Base-by-base conservation (phyloP, 2,888 invertebrate species). In the Gibbula magus region DNA sequence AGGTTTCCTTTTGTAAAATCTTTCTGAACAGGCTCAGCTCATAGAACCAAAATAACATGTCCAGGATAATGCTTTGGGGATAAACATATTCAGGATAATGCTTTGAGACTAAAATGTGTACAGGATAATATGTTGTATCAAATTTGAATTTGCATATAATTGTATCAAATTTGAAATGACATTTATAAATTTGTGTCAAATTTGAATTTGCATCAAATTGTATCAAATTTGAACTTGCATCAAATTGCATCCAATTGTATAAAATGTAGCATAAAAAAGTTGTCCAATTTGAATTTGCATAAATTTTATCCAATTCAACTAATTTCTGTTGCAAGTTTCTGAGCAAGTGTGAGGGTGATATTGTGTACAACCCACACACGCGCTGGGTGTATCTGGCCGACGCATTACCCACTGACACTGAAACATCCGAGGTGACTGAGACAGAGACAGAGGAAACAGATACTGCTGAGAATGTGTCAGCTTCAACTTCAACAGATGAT, bases 271-370 rank as follows among this genome's bases (percentile, higher is more conserved):
- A 5, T 35, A 35, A 35, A 35, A 35, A 35, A 35, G 7, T 35
- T 5, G 7, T 35, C 3, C 3, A 35, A 35, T 35, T 35, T 35
- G 4, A 5, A 5, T 35, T 35, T 35, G 35, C 35, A 13, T 61
- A 10, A 39, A 7, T n/a, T 7, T 0, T 77, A 18, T 74, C 29
- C 22, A 32, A 56, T 10, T n/a, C 66, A n/a, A 13, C 20, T 81
- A 25, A n/a, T 51, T 73, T 76, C 67, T 39, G 74, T 22, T 86
- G 89, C 75, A 87, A 92, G 92, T 92, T 91, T 83, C 78, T 92
- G 20, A 85, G 84, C 61, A 89, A 87, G 56, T 83, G 89, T 77
- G 81, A 86, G 82, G 90, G 91, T 74, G 86, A 84, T 35, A 91
- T 92, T 81, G 82, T 82, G 16, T 88, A 87, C 80, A 89, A 91